Conservation (phyloP, 2,888 invertebrate genomes). For the Odontocerum albicorne region DNA sequence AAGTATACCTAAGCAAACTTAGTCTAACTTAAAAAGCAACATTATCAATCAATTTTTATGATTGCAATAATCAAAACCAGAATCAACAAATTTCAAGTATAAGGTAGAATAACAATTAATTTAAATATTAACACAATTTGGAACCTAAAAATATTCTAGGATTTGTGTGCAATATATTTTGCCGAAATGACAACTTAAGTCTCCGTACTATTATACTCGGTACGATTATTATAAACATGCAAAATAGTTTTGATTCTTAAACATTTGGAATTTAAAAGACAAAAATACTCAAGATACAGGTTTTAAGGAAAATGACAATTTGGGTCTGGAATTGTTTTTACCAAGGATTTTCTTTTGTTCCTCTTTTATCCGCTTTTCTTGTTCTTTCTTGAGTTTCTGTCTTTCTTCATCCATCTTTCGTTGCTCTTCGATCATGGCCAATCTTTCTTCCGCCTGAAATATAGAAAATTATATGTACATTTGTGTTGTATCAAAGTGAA, state of each 20-base stretch:
- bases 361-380: constrained; percentile 88
- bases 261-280: too few species aligned
- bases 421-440: constrained; percentile 96
- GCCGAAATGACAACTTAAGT: not conserved
- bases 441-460: constrained; percentile 89
- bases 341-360: constrained; percentile 97
- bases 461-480: constrained; percentile 9
- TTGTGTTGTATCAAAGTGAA: too few species aligned
- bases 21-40: too few species aligned
- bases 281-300: constrained; percentile 72
- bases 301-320: constrained; percentile 88
- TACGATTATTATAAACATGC: not conserved
- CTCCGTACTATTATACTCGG: not conserved
- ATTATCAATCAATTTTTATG: too few species aligned
- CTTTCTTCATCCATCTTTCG: constrained; percentile 94
- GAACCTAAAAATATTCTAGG: too few species aligned
- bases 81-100: too few species aligned
- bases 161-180: not conserved
- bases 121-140: too few species aligned
- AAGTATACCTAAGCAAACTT: too few species aligned
- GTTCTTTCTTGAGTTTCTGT: constrained; percentile 89
- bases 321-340: constrained; percentile 95
- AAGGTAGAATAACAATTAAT: too few species aligned
- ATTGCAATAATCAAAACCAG: too few species aligned
- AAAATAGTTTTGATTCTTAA: too few species aligned